Evolutionary conservation across 2,113 vertebrate genomes (phyloP).

Genomic region (Callopanchax toddi): DNA sequence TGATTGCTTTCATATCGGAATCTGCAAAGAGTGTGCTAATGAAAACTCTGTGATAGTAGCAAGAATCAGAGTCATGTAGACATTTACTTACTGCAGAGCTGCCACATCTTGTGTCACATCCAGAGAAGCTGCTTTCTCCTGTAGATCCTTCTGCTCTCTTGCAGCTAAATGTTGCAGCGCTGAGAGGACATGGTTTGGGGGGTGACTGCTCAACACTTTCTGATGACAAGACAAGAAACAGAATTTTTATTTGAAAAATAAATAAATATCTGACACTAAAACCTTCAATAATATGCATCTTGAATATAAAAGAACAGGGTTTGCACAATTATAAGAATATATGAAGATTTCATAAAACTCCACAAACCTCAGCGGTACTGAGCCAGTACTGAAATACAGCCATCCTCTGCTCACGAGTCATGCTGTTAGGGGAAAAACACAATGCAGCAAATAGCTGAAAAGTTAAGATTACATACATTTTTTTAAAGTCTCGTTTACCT

Average conservation of each 20-base stretch:
- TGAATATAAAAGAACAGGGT: not conserved
- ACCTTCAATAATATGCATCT: not conserved
- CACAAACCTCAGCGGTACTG: conserved; percentile 81
- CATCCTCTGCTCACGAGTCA: conserved; percentile 72
- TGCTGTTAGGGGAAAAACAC: conserved; percentile 45
- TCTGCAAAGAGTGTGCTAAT: conserved; percentile 47
- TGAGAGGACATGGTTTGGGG: conserved; percentile 83
- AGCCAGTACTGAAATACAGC: conserved; percentile 83
- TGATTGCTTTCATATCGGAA: conserved; percentile 72
- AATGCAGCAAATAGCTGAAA: not conserved
- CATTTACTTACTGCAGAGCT: conserved; percentile 68
- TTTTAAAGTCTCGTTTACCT: too few species aligned
- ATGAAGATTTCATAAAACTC: not conserved
- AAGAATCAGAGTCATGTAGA: not conserved
- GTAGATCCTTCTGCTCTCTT: conserved; percentile 77
- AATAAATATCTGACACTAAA: not conserved
- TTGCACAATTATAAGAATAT: too few species aligned
- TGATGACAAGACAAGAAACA: conserved; percentile 50
- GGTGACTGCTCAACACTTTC: conserved; percentile 77
- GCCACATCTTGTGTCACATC: conserved; percentile 73
- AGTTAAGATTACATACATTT: too few species aligned
- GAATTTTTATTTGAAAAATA: too few species aligned
- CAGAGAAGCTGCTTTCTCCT: conserved; percentile 69
- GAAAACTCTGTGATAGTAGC: not conserved
- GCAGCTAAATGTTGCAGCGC: conserved; percentile 82